Evolutionary conservation across 2,113 vertebrate genomes (phyloP).

Genomic region (Clarias batrachus): DNA sequence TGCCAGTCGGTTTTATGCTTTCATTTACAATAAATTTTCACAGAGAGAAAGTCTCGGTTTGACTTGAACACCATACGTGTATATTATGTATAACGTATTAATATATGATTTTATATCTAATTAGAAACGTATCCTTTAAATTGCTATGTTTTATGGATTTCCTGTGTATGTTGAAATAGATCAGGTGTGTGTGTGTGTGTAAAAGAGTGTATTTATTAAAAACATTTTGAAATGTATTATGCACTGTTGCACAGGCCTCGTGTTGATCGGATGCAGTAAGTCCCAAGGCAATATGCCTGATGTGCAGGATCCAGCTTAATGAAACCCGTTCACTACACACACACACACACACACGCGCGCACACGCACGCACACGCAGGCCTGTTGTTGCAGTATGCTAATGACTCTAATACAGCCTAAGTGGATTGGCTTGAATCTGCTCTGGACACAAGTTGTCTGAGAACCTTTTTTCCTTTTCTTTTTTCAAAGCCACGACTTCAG

Average conservation of each 20-base stretch:
- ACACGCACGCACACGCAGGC: not conserved
- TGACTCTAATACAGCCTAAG: conserved; percentile 74
- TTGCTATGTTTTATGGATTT: not conserved
- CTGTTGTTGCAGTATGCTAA: conserved; percentile 59
- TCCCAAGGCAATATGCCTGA: not conserved
- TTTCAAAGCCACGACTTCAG: conserved; percentile 55
- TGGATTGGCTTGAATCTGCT: conserved; percentile 70
- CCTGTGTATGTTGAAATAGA: not conserved
- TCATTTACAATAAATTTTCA: no score
- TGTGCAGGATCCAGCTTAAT: not conserved
- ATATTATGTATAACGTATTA: no score
- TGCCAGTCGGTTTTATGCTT: no score
- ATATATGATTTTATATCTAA: no score
- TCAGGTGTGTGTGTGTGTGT: not conserved
- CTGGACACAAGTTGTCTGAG: conserved; percentile 73
- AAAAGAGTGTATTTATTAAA: no score
- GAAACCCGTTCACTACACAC: not conserved
- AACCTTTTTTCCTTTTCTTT: conserved; percentile 57
- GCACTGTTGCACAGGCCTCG: not conserved
- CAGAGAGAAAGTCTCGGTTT: no score
- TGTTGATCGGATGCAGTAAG: not conserved
- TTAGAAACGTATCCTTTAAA: not conserved
- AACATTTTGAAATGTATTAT: not conserved
- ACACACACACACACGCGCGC: conserved; percentile 26
- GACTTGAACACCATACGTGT: no score